Conservation (phyloP, 2,797 vertebrate genomes). For the Delichon dasypus region DNA sequence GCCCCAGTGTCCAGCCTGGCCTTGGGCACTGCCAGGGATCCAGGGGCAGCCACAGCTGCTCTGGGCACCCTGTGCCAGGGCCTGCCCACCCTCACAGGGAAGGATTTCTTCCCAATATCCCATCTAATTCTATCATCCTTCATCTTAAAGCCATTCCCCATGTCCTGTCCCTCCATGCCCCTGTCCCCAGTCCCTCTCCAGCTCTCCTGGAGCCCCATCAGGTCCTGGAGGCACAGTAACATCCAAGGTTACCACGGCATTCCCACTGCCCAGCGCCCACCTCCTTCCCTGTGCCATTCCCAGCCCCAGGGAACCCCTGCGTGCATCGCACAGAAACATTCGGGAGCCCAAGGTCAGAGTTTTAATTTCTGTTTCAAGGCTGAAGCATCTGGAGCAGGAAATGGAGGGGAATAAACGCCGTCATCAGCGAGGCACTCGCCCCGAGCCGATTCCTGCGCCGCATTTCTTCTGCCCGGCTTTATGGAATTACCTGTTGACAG, state of each 20-base stretch:
- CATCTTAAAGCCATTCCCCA: not conserved
- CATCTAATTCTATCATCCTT: not conserved
- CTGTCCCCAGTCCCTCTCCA: not conserved
- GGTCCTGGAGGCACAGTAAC: not conserved
- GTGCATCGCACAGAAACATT: not conserved
- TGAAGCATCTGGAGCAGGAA: not conserved
- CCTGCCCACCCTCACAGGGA: not conserved
- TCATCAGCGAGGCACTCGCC: not conserved
- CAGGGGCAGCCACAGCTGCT: not conserved
- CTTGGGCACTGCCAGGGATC: not conserved
- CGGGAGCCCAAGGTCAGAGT: not conserved
- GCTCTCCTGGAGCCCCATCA: not conserved
- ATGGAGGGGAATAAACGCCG: not conserved
- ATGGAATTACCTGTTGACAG: constrained; percentile 39
- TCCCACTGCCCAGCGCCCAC: not conserved
- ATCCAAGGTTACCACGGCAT: not conserved
- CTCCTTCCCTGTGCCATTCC: not conserved
- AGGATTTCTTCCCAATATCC: fast-evolving
- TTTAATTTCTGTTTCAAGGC: not conserved
- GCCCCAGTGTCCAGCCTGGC: not conserved
- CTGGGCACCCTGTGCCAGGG: not conserved
- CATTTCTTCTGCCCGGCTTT: not conserved
- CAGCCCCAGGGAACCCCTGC: not conserved
- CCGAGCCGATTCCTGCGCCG: not conserved
- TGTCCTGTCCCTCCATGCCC: not conserved